phyloP scores from a whole-genome alignment of 2,113 vertebrate species.

The Oryzias melastigma region DNA sequence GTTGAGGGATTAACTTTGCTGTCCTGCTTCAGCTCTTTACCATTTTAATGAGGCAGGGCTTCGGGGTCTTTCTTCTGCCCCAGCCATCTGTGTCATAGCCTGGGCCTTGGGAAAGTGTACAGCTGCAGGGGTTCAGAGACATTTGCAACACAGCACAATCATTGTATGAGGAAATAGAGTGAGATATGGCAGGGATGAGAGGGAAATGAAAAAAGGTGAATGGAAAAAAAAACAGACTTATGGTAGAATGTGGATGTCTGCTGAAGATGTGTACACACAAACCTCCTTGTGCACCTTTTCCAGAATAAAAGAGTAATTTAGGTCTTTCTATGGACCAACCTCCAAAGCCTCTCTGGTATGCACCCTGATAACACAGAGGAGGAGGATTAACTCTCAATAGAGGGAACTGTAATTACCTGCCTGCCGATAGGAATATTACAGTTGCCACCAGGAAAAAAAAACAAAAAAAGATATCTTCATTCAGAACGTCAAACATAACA shows the following conservation, averaged over 20 bases:
- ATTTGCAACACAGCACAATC: slow-evolving; percentile 56
- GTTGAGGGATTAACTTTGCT: slow-evolving; percentile 57
- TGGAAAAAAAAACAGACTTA: slow-evolving; percentile 27
- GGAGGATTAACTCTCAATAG: slow-evolving; percentile 65
- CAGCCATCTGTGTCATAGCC: slow-evolving; percentile 70
- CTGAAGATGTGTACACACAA: slow-evolving; percentile 15
- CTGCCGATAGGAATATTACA: slow-evolving; percentile 65
- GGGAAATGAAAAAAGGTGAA: slow-evolving; percentile 25
- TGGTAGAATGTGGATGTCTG: slow-evolving; percentile 33
- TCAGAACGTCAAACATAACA: slow-evolving; percentile 18
- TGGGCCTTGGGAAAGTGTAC: slow-evolving; percentile 64
- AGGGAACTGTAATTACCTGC: slow-evolving; percentile 70
- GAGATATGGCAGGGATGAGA: slow-evolving; percentile 49
- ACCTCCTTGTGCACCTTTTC: slow-evolving; percentile 30
- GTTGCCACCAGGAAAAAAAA: slow-evolving; percentile 43
- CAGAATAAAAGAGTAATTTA: slow-evolving; percentile 72
- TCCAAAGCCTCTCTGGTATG: slow-evolving; percentile 57
- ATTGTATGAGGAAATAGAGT: slow-evolving; percentile 55
- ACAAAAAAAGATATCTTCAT: slow-evolving; percentile 46
- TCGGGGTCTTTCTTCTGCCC: slow-evolving; percentile 77
- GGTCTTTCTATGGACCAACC: slow-evolving; percentile 59
- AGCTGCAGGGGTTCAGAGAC: slow-evolving; percentile 56
- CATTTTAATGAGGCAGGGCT: slow-evolving; percentile 76
- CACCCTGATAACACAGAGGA: slow-evolving; percentile 63
- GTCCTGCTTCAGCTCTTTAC: slow-evolving; percentile 66